Evolutionary conservation across 2,797 vertebrate species (phyloP), one percentile per base, ranked within the genome.

Genomic region (Austrolebias charrua): DNA sequence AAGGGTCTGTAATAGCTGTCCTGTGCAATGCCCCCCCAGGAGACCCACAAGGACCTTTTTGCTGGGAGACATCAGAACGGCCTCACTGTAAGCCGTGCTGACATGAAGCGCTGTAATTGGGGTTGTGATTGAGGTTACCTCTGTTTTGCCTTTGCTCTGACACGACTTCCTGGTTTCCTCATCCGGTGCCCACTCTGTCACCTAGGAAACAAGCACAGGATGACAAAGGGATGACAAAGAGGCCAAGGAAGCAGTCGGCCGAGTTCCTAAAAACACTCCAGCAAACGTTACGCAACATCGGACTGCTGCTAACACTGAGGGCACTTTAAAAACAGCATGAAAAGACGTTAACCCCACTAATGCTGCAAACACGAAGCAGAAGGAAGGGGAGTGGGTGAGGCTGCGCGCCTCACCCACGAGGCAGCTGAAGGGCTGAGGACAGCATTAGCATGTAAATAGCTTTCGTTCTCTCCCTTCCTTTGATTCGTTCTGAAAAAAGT

Each of bases 141-240:
- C 95, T 4, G 95, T 95, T 94, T 99, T 99, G 81, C 97, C 97
- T 94, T 98, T 98, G 92, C 97, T 99, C 90, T 97, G 96, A 94
- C 97, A 99, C 86, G 96, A 98, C 90, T 94, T 93, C 90, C 94
- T 95, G 55, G 95, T 98, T 75, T 98, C 96, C 87, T 98, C 96
- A 19, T 94, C 96, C 84, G 97, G 96, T 78, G 94, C 93, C 97
- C 97, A 98, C 81, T 96, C 95, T 15, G 96, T 96, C 67, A 92
- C 95, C 97, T 99, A 85, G 86, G 90, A 92, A 91, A 94, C 86
- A 73, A 79, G 81, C 85, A 80, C 54, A 81, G 78, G 73, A 85
- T 47, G 56, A 59, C 64, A 86, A 85, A 66, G 64, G 38, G 79
- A 82, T 88, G 85, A 89, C 61, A 90, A 75, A 71, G 52, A 66